These are phyloP conservation scores for Apantesis nais DNA, from an alignment of 2,888 invertebrate genomes.

Conservation along the genomic window DNA sequence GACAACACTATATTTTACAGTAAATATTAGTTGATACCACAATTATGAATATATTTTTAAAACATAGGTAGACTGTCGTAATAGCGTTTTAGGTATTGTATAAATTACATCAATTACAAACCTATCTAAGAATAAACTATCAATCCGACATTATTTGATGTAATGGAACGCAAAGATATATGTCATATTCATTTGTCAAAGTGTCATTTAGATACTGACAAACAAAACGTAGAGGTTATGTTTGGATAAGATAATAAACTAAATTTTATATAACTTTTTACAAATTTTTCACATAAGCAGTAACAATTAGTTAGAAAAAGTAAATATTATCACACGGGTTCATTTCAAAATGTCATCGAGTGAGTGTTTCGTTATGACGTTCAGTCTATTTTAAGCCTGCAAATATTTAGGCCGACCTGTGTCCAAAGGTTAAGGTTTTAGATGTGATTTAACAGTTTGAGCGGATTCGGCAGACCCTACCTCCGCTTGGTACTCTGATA, in stretches of 20 bases:
- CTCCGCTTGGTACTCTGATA: constrained; percentile 62
- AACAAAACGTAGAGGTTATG: constrained; percentile 66
- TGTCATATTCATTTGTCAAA: constrained; percentile 48
- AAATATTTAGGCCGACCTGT: constrained; percentile 74
- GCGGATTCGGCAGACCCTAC: constrained; percentile 62
- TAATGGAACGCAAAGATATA: constrained; percentile 26
- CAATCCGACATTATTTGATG: background rate
- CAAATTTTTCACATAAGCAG: constrained; percentile 40
- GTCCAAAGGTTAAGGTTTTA: constrained; percentile 83
- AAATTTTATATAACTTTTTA: constrained; percentile 49
- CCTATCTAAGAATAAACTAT: background rate
- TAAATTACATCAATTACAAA: background rate
- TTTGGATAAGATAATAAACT: constrained; percentile 61
- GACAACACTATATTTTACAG: no score
- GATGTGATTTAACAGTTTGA: constrained; percentile 67
- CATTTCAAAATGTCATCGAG: constrained; percentile 41
- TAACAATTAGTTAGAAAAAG: constrained; percentile 32
- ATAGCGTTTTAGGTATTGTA: background rate
- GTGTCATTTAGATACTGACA: constrained; percentile 49
- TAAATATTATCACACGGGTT: constrained; percentile 32
- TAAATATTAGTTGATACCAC: no score
- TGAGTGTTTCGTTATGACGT: constrained; percentile 56
- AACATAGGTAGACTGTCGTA: no score
- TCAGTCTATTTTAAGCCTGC: constrained; percentile 76
- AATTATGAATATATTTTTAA: background rate